A percentile compares a stretch with the other conserved stretches of the same genome.
Evolutionary conservation across 92 coral and sea anemone species (phyloP).

Genomic region (Zoanthus gigantus): DNA sequence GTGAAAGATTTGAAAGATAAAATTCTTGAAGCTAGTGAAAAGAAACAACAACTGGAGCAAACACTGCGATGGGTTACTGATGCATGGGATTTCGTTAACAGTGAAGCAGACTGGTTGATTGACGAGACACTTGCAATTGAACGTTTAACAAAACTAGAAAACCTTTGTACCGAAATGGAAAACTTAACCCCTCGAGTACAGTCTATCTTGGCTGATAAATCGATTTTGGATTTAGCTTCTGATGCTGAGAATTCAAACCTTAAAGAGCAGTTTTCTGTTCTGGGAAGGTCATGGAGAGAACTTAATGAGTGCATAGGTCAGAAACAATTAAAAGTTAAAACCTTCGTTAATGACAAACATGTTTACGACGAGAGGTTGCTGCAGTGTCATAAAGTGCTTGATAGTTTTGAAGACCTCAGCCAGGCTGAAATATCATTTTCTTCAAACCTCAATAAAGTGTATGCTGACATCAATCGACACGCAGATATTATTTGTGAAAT

Average conservation of each 20-base stretch:
- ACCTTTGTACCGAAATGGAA: conserved; percentile 1
- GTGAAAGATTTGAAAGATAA: conserved; percentile 45
- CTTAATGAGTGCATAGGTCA: background rate
- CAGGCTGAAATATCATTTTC: background rate
- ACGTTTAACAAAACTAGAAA: background rate
- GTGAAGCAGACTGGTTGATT: conserved; percentile 36
- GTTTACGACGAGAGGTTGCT: conserved; percentile 33
- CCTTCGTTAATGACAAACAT: conserved; percentile 23
- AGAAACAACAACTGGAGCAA: conserved; percentile 54
- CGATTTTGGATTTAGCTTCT: background rate
- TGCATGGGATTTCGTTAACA: conserved; percentile 47
- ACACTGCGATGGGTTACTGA: conserved; percentile 64
- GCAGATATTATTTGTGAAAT: conserved; percentile 40
- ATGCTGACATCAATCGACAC: conserved; percentile 26
- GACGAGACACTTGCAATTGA: conserved; percentile 24
- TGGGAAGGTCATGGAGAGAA: conserved; percentile 19
- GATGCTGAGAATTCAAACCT: background rate
- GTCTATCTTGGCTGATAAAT: conserved; percentile 18
- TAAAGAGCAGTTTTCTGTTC: background rate
- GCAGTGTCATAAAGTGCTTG: conserved; percentile 6
- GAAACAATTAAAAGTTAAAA: conserved; percentile 13
- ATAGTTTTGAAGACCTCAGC: background rate
- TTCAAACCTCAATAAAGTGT: conserved; percentile 27
- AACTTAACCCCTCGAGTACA: conserved; percentile 18
- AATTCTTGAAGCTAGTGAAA: conserved; percentile 41